These are phyloP conservation scores for Aspidiotus rigidus DNA, from an alignment of 2,888 invertebrate species.

Conservation along the genomic window DNA sequence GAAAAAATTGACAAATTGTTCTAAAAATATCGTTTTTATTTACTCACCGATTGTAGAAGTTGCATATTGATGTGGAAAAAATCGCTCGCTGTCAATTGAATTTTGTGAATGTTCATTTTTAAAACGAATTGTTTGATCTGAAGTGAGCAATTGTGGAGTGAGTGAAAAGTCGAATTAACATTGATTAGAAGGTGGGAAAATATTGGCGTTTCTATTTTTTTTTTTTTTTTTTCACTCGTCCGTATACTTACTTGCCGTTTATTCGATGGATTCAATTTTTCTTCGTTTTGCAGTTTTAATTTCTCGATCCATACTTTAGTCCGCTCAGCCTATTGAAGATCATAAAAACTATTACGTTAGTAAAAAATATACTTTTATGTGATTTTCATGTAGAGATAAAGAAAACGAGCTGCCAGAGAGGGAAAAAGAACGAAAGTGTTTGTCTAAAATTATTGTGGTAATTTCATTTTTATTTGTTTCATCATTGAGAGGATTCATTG, in stretches of 20 bases:
- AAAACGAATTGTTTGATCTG: constrained; percentile 19
- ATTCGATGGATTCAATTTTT: neutral
- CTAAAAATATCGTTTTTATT: neutral
- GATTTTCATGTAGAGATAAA: too few relatives aligned
- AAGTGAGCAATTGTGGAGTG: neutral
- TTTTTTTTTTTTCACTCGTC: neutral
- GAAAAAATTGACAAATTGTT: constrained; percentile 8
- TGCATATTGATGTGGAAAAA: constrained; percentile 23
- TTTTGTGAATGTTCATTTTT: constrained; percentile 11
- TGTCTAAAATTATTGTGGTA: too few relatives aligned
- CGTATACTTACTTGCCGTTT: constrained; percentile 16
- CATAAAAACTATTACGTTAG: too few relatives aligned
- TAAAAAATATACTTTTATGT: too few relatives aligned
- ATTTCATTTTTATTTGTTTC: too few relatives aligned
- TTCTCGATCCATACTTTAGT: constrained; percentile 26
- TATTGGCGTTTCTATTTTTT: neutral
- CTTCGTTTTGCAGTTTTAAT: constrained; percentile 11
- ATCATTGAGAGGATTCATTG: too few relatives aligned
- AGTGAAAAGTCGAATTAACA: too few relatives aligned
- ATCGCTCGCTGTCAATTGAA: constrained; percentile 17
- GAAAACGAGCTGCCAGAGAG: too few relatives aligned
- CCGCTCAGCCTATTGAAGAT: constrained; percentile 8
- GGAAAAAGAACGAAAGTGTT: too few relatives aligned
- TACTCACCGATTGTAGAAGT: constrained; percentile 22
- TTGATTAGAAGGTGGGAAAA: too few relatives aligned